Evolutionary conservation across 2,888 invertebrate genomes (phyloP), one percentile per base, ranked within the genome.

Genomic region (Tenodera sinensis): DNA sequence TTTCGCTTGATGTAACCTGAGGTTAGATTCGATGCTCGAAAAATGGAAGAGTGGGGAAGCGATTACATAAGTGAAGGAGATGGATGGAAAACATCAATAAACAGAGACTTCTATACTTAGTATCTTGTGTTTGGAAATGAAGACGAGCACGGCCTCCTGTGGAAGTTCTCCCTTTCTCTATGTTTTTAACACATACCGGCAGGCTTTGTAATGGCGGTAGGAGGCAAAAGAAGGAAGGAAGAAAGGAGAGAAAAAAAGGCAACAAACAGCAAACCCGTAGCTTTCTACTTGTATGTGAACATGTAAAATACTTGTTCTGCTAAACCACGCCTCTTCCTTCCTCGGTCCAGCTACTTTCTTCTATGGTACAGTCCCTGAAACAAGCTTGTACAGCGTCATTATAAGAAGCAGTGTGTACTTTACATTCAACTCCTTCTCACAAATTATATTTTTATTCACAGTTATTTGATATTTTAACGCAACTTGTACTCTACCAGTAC

Each of bases 51-150:
- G 20, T 15, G 20, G 20, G 20, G 20, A 4, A 71, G 8, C 15
- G 25, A 71, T 71, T 15, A 71, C 27, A 12, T 12, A n/a, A 30
- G 54, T 20, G 54, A 54, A 27, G 86, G 27, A 86, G 71, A 81
- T 28, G 30, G 86, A 81, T 7, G 28, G 28, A 28, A 20, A 86
- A 71, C 86, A 28, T 86, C 86, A 86, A 86, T 86, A 86, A 86
- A 86, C 86, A 86, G 28, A 81, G 15, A 54, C 28, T 86, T 86
- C 86, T 86, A 86, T 86, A 81, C 71, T 71, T 86, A 71, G 86
- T 71, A 71, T 25, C 54, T 71, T 20, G 54, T 71, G 54, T 71
- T 71, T 71, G 54, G 54, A 71, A 71, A 71, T 71, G 54, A 71
- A 71, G 54, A 71, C 54, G 54, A 71, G 54, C 54, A 15, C 54